phyloP scores from a whole-genome alignment of 2,113 vertebrate genomes.

The Pseudopodoces humilis region DNA sequence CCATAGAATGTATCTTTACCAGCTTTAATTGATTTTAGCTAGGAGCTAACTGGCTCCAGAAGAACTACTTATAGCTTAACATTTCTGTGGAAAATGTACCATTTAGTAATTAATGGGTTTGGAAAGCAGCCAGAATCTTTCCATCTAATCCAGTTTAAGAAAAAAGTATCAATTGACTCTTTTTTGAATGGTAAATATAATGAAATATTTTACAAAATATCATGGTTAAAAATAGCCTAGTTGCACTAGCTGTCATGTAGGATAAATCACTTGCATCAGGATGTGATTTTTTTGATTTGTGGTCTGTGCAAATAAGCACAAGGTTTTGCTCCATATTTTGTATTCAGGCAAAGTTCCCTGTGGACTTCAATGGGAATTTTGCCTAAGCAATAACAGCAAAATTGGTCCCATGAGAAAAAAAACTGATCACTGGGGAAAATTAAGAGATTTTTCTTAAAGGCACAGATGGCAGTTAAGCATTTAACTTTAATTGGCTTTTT shows the following conservation, averaged over 20 bases:
- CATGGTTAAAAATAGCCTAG: slow-evolving; percentile 44
- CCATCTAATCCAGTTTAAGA: slow-evolving; percentile 59
- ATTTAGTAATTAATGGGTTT: slow-evolving; percentile 69
- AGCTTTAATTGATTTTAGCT: slow-evolving; percentile 62
- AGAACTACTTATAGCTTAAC: slow-evolving; percentile 66
- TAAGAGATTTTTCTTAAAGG: slow-evolving; percentile 55
- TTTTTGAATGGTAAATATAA: slow-evolving; percentile 57
- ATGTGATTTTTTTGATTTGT: slow-evolving; percentile 49
- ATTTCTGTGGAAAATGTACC: slow-evolving; percentile 67
- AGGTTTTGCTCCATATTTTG: slow-evolving; percentile 10
- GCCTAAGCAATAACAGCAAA: slow-evolving; percentile 56
- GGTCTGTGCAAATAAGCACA: slow-evolving; percentile 15
- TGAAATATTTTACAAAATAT: slow-evolving; percentile 56
- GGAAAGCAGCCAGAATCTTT: slow-evolving; percentile 68
- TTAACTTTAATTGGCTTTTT: slow-evolving; percentile 58
- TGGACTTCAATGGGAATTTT: slow-evolving; percentile 56
- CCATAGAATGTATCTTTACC: slow-evolving; percentile 30
- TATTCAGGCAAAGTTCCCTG: slow-evolving; percentile 30
- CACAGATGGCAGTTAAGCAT: slow-evolving; percentile 52
- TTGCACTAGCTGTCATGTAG: slow-evolving; percentile 30
- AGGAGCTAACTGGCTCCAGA: slow-evolving; percentile 53
- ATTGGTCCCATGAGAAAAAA: slow-evolving; percentile 56
- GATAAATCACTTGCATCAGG: slow-evolving; percentile 32
- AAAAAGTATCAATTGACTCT: slow-evolving; percentile 47
- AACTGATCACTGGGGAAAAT: slow-evolving; percentile 39